These are phyloP conservation scores for Ptychoptera albimana DNA, from an alignment of 2,888 invertebrate species.

Conservation along the genomic window DNA sequence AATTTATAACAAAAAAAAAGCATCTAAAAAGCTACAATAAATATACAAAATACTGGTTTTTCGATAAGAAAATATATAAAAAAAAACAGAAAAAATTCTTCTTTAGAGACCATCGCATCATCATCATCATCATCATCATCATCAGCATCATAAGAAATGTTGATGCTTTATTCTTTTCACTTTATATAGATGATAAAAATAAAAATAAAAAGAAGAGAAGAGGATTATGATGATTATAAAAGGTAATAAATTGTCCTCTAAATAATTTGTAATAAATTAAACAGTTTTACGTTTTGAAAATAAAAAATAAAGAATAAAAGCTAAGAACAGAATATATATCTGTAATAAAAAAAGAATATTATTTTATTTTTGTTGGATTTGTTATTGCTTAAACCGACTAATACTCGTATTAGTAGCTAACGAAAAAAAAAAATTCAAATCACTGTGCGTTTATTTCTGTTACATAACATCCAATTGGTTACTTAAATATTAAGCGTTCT, in stretches of 20 bases:
- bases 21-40: background rate
- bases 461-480: no score
- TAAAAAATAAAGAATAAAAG: background rate
- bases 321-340: background rate
- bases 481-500: no score
- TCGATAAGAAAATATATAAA: background rate
- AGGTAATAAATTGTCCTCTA: conserved; percentile 5
- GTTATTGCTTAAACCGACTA: no score
- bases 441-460: no score
- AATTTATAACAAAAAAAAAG: no score
- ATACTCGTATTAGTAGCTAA: no score
- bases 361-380: no score
- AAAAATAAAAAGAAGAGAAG: background rate
- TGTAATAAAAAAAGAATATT: background rate
- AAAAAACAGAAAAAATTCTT: background rate
- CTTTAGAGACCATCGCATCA: no score
- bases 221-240: conserved; percentile 6
- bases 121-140: background rate
- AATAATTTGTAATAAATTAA: conserved; percentile 6
- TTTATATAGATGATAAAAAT: background rate
- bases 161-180: background rate
- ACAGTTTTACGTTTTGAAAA: background rate
- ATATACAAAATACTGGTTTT: background rate
- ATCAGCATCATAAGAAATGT: background rate
- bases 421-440: no score